Evolutionary conservation across 2,888 invertebrate genomes (phyloP), one percentile per base, ranked within the genome.

Genomic region (Alloplasta piceator): DNA sequence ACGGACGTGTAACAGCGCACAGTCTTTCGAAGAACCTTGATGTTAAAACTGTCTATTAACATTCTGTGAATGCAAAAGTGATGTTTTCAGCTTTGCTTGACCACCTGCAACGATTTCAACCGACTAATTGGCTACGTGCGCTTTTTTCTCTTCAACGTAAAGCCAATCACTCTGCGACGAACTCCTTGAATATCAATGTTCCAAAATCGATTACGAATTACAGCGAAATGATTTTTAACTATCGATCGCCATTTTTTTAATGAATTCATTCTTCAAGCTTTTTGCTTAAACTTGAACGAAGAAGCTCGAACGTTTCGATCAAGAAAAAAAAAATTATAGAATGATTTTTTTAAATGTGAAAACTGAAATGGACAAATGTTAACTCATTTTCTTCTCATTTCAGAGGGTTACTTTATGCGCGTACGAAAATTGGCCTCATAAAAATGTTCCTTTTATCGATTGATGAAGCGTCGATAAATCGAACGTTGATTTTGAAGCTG

Each of bases 111-210:
- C 56, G 56, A 71, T 41, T 52, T 50, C 43, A 4, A 52, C 26
- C 4, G 12, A 36, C 56, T 64, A 77, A 77, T 77, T 77, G 48
- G 58, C 64, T 14, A 52, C 4, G 16, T 41, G 26, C 39, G 5
- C 14, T 43, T 70, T 70, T 12, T 16, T 46, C 41, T 43, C 55
- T 52, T 3, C 3, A 52, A 48, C 6, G 6, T 12, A 16, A 26
- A 46, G 16, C 39, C 39, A 38, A 38, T 74, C 43, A 39, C 26
- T 38, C 50, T 26, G 26, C 36, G 55, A 64, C 48, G 16, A 4
- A 48, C 9, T 38, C 9, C 64, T 39, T 56, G 4, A 46, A 48
- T n/a, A 64, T 46, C 0, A 4, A 64, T 46, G 46, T 16, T 56
- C 56, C 26, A 39, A 5, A 43, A 52, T 43, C 26, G 43, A 39